phyloP scores from a whole-genome alignment of 2,113 vertebrate genomes.

The Pipra filicauda region DNA sequence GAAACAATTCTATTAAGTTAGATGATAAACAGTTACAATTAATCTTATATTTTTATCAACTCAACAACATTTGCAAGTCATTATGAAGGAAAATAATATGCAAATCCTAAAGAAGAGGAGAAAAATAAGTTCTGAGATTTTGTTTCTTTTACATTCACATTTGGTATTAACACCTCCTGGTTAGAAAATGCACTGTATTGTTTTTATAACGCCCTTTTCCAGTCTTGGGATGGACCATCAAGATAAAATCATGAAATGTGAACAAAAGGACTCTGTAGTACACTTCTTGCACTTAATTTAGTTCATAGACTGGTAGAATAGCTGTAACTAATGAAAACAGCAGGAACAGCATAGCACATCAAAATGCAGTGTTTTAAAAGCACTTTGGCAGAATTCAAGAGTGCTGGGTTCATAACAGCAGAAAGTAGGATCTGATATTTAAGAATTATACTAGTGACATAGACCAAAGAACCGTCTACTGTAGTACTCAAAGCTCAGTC shows the following conservation, averaged over 20 bases:
- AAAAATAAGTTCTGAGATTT: conserved; percentile 10
- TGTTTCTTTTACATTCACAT: not conserved
- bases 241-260: not conserved
- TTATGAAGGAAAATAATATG: not conserved
- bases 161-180: not conserved
- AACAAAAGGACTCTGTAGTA: not conserved
- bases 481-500: not conserved
- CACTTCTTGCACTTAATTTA: not conserved
- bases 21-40: not conserved
- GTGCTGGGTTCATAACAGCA: not conserved
- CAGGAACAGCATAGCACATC: not conserved
- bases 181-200: not conserved
- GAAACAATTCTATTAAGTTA: not conserved
- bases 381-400: not conserved
- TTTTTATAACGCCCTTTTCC: not conserved
- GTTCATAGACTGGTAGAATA: not conserved
- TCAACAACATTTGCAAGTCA: not conserved
- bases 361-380: conserved; percentile 22
- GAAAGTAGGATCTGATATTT: not conserved
- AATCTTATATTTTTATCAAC: not conserved
- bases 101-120: not conserved
- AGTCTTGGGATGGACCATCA: not conserved
- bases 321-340: not conserved
- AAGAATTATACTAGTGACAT: not conserved
- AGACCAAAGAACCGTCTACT: not conserved